Evolutionary conservation across 2,888 invertebrate genomes (phyloP).

Genomic region (Sarcophaga carnaria): DNA sequence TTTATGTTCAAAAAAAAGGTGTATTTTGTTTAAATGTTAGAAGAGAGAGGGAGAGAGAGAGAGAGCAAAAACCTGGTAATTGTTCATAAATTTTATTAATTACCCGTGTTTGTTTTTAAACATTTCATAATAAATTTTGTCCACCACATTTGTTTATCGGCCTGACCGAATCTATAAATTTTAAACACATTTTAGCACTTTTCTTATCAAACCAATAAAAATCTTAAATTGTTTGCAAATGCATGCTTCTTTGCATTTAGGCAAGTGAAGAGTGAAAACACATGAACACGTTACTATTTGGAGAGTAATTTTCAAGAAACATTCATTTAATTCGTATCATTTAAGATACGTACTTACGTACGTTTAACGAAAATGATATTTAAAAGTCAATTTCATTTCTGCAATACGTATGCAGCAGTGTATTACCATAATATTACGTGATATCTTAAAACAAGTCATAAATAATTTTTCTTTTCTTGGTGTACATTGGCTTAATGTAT

Average conservation of each 20-base stretch:
- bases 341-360: conserved; percentile 30
- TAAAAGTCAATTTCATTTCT: conserved; percentile 35
- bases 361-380: conserved; percentile 45
- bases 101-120: conserved; percentile 30
- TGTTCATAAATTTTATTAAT: conserved; percentile 47
- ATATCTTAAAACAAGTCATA: conserved; percentile 66
- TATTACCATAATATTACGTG: conserved; percentile 63
- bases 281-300: not conserved
- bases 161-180: conserved; percentile 44
- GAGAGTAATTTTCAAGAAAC: conserved; percentile 24
- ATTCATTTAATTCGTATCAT: conserved; percentile 35
- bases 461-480: conserved; percentile 49
- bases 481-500: conserved; percentile 27
- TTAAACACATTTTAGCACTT: conserved; percentile 76
- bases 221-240: conserved; percentile 71
- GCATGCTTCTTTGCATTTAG: conserved; percentile 3
- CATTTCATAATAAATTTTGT: conserved; percentile 58
- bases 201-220: conserved; percentile 76
- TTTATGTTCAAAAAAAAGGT: not conserved
- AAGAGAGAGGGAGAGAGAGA: no score
- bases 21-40: no score
- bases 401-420: not conserved
- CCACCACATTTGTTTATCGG: conserved; percentile 43
- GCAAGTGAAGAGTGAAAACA: conserved; percentile 14
- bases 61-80: not conserved